Evolutionary conservation across 2,797 vertebrate genomes (phyloP).

Genomic region (Sebastes cheni): DNA sequence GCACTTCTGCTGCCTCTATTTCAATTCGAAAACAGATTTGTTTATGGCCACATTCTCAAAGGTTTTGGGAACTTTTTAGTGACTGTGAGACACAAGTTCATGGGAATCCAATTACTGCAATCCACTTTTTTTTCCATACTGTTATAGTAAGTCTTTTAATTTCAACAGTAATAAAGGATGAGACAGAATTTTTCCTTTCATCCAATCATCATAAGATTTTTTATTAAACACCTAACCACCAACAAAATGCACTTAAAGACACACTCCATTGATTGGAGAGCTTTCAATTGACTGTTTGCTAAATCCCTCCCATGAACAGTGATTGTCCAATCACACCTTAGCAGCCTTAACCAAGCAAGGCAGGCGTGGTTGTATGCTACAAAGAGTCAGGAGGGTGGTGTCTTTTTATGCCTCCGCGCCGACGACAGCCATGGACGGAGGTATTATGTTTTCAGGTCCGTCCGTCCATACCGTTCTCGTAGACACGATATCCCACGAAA

Average conservation of each 20-base stretch:
- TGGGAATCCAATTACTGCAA: neutral
- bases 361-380: too few species aligned
- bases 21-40: constrained; percentile 58
- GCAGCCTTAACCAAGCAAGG: neutral
- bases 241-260: neutral
- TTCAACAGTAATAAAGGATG: neutral
- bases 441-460: too few species aligned
- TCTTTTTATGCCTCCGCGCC: too few species aligned
- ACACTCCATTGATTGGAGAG: neutral
- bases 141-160: neutral
- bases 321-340: neutral
- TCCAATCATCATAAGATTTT: neutral
- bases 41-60: constrained; percentile 34
- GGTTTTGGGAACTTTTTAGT: constrained; percentile 18
- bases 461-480: too few species aligned
- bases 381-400: too few species aligned
- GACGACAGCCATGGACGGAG: too few species aligned
- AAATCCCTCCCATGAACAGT: neutral
- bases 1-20: constrained; percentile 37
- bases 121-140: neutral
- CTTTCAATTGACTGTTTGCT: neutral
- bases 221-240: neutral
- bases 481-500: too few species aligned
- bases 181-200: neutral
- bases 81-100: neutral